phyloP scores from a whole-genome alignment of 2,113 vertebrate species.

The Perca fluviatilis region DNA sequence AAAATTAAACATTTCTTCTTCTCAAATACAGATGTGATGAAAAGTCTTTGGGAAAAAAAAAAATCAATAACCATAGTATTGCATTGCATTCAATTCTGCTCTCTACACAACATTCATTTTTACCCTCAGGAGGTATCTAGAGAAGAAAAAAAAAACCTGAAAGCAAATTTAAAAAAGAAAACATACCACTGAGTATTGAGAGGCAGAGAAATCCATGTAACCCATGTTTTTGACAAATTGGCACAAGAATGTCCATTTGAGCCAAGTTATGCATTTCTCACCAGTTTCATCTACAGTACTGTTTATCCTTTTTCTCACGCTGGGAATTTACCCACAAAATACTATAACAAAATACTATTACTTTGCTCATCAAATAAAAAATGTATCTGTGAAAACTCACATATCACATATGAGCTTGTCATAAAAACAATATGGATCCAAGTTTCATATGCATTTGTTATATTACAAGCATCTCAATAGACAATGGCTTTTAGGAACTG shows the following conservation, averaged over 20 bases:
- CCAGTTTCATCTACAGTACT: not conserved
- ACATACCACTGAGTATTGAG: conserved; percentile 10
- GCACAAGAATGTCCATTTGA: conserved; percentile 31
- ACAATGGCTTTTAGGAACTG: conserved; percentile 39
- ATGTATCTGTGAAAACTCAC: conserved; percentile 21
- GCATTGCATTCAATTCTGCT: conserved; percentile 53
- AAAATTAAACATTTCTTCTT: not conserved
- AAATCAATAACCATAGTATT: conserved; percentile 56
- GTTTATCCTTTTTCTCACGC: not conserved
- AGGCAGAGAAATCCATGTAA: not conserved
- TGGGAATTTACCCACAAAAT: not conserved
- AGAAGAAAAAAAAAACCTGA: conserved; percentile 11
- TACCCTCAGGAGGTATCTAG: conserved; percentile 35
- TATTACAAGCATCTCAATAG: conserved; percentile 11
- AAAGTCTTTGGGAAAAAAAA: conserved; percentile 72
- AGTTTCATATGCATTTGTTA: conserved; percentile 11
- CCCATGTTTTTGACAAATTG: conserved; percentile 24
- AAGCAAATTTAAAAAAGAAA: not conserved
- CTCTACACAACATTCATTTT: conserved; percentile 62
- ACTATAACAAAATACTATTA: conserved; percentile 21
- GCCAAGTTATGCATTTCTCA: conserved; percentile 1
- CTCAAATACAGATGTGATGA: conserved; percentile 22
- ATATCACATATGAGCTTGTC: conserved; percentile 19
- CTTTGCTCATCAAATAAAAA: conserved; percentile 26
- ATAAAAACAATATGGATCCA: conserved; percentile 9